phyloP scores from a whole-genome alignment of 2,888 invertebrate genomes.

The Stratiomys singularior region DNA sequence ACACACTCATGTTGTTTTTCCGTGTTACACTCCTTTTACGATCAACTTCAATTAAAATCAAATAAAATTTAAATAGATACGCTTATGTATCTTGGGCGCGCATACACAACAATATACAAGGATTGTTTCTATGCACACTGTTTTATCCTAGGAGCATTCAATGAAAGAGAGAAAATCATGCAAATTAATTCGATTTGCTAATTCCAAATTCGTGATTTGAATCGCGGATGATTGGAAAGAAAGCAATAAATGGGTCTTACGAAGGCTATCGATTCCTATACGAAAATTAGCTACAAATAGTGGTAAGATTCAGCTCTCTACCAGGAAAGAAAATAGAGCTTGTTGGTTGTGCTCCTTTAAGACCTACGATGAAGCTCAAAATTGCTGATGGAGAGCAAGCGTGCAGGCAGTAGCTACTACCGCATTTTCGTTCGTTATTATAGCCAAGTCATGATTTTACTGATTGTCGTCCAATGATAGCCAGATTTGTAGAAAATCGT shows the following conservation, averaged over 20 bases:
- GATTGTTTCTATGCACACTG: too few species aligned
- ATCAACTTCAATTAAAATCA: constrained; percentile 65
- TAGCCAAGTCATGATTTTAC: constrained; percentile 42
- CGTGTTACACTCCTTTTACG: constrained; percentile 42
- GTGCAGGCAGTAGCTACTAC: background rate
- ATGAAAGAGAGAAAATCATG: constrained; percentile 33
- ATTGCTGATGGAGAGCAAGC: background rate
- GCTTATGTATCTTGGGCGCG: constrained; percentile 54
- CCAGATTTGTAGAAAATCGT: constrained; percentile 48
- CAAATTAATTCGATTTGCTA: constrained; percentile 45
- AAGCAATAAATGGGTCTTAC: background rate
- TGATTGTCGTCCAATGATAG: constrained; percentile 46
- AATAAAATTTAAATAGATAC: constrained; percentile 67
- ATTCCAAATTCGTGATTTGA: constrained; percentile 47
- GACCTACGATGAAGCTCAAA: background rate
- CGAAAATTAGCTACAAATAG: constrained; percentile 20
- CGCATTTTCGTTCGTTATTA: background rate
- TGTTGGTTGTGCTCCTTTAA: background rate
- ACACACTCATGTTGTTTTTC: constrained; percentile 21
- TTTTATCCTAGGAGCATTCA: too few species aligned
- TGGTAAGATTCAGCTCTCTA: background rate
- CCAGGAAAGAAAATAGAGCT: background rate
- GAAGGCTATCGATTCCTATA: constrained; percentile 18
- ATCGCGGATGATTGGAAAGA: constrained; percentile 23
- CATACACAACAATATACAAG: background rate